Evolutionary conservation across 2,888 invertebrate species (phyloP), one percentile per base, ranked within the genome.

Genomic region (Eucriotettix oculatus): DNA sequence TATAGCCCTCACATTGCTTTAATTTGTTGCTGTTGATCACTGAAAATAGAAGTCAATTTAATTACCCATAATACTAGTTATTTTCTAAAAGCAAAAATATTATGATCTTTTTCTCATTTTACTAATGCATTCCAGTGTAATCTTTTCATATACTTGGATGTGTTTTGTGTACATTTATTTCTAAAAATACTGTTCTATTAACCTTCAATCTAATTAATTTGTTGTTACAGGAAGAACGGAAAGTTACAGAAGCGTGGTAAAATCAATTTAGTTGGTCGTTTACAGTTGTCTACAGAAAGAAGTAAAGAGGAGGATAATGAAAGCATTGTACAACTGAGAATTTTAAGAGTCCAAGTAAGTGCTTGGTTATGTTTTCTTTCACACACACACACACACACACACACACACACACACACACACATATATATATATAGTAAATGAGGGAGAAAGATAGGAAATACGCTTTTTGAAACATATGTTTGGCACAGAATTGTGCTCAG

Each of bases 221-320:
- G 42, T 58, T 10, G 42, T 63, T 70, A 57, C 64, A 85, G 95
- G 58, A 96, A 99, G 80, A 97, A 94, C 78, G 91, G 90, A 14
- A 96, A 95, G 75, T 79, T 88, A 5, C 98, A 98, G 73, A 87
- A 90, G 67, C 78, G 98, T 65, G 99, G 99, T 60, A 95, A 95
- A 78, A 80, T 99, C 44, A 99, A 97, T 78, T 77, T 99, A 67
- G 91, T 99, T 71, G 98, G 98, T 58, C 82, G 98, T 67, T 79
- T 99, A 65, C 97, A 97, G 74, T 75, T 97, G 64, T 94, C 93
- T 67, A 96, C 96, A 2, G 97, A 97, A 74, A 81, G 93, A 66
- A 93, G 92, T 66, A 92, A 93, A 74, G 86, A 96, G 71, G 96
- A 98, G 75, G 98, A 99, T 74, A 97, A 97, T 75, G 96, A 98